These are phyloP conservation scores for Microctenopoma stevenorrisi DNA, from an alignment of 2,797 vertebrate genomes.

Conservation along the genomic window DNA sequence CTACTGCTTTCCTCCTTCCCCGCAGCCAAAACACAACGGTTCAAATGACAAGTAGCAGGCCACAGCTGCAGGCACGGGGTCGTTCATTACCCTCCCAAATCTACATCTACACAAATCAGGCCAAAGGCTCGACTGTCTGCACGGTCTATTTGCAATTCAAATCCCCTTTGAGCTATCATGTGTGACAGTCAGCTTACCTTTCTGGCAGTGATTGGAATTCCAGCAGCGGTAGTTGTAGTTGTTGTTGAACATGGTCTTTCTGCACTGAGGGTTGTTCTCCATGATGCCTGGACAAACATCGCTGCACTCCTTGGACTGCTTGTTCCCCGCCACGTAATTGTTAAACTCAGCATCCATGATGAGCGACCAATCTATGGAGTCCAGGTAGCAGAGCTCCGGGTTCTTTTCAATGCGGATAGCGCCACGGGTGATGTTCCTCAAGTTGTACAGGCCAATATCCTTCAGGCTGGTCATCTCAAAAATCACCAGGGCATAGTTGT, in stretches of 20 bases:
- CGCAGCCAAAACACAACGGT: conserved; percentile 29
- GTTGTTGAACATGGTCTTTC: conserved; percentile 93
- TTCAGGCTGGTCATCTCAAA: conserved; percentile 99
- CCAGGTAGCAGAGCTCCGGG: conserved; percentile 97
- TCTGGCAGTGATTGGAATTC: conserved; percentile 97
- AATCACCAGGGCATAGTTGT: conserved; percentile 98
- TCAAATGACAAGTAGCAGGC: conserved; percentile 26
- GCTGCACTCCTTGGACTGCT: conserved; percentile 95
- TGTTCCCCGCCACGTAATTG: conserved; percentile 96
- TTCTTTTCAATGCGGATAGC: conserved; percentile 99
- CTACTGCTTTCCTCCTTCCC: conserved; percentile 1
- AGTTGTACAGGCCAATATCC: conserved; percentile 93
- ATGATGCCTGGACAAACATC: conserved; percentile 95
- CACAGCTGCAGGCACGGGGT: conserved; percentile 16
- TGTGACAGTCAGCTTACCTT: conserved; percentile 86
- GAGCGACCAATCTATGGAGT: conserved; percentile 97
- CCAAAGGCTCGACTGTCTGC: conserved; percentile 25
- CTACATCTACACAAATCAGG: conserved; percentile 28
- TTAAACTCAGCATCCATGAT: conserved; percentile 96
- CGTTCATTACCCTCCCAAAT: conserved; percentile 21
- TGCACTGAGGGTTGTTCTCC: conserved; percentile 90
- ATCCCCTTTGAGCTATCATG: conserved; percentile 22
- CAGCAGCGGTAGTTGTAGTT: conserved; percentile 97
- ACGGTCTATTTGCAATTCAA: conserved; percentile 41
- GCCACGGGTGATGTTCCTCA: conserved; percentile 96